Evolutionary conservation across 2,113 vertebrate species (phyloP), one percentile per base, ranked within the genome.

Genomic region (Archilochus colubris): DNA sequence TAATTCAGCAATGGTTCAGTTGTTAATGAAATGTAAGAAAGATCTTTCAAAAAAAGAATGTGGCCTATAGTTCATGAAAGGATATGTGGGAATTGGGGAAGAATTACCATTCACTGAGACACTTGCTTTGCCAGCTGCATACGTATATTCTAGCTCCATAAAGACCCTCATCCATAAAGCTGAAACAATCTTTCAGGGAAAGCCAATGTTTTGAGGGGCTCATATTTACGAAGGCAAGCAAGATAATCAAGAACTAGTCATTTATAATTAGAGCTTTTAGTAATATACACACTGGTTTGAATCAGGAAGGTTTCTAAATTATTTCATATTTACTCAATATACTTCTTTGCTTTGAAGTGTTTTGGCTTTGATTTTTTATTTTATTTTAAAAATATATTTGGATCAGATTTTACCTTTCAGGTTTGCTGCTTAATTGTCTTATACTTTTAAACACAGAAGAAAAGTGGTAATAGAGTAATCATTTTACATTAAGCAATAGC

Each of bases 51-150:
- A 81, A 80, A 77, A 63, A 72, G 9, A 82, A 62, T 0, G 4
- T 88, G 27, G 19, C 14, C 80, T 88, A 30, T 24, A 50, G 38
- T 82, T 91, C 94, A 54, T 82, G 54, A 93, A 93, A 94, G 75
- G 84, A 89, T 87, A 69, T 95, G 74, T 95, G 87, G 55, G 89
- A 96, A 94, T 6, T 93, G 55, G 19, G 51, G 48, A 91, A 92
- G 78, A 94, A 89, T 90, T 91, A 64, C 40, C 19, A 66, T 88
- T 93, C 90, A 77, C 75, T 86, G 76, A 89, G 51, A 82, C 88
- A 86, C 53, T 91, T 89, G 62, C 46, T 93, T 93, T 95, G 82
- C 88, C 91, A 95, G 78, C 82, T 95, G 81, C 75, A 87, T 78
- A 57, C 50, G 44, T 77, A 22, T 43, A 89, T 68, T 89, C 69